A percentile compares a stretch with the other conserved stretches of the same genome.
Conservation (phyloP, 2,888 invertebrate species). For the Cyaniris semiargus region DNA sequence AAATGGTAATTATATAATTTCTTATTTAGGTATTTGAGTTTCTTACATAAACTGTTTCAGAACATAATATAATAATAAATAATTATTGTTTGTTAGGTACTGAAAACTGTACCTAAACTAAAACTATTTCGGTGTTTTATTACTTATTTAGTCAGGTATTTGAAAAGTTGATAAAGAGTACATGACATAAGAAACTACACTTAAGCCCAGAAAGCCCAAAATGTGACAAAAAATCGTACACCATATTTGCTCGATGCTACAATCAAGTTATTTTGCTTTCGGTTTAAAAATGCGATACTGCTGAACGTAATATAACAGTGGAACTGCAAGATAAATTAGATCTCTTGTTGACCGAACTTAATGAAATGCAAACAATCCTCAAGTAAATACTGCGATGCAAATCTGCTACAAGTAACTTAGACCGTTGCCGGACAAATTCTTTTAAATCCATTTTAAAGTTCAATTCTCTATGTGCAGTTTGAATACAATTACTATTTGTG, state of each 20-base stretch:
- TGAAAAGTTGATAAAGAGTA: too few relatives aligned
- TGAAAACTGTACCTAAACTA: too few relatives aligned
- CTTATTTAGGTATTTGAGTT: neutral
- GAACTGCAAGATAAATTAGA: conserved; percentile 61
- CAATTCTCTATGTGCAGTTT: conserved; percentile 12
- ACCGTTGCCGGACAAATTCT: conserved; percentile 41
- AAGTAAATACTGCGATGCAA: conserved; percentile 59
- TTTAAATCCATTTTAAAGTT: conserved; percentile 37
- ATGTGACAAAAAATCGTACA: neutral
- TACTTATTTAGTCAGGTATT: too few relatives aligned
- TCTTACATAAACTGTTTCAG: too few relatives aligned
- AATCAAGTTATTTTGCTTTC: neutral
- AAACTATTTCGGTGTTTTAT: too few relatives aligned
- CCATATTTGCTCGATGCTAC: neutral
- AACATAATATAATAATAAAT: too few relatives aligned
- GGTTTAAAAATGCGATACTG: conserved; percentile 40
- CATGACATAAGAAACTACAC: too few relatives aligned
- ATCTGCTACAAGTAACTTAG: conserved; percentile 50
- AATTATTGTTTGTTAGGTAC: too few relatives aligned
- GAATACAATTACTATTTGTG: conserved; percentile 22
- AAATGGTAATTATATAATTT: neutral
- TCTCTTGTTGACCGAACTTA: conserved; percentile 66
- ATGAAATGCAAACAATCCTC: conserved; percentile 69
- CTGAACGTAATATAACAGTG: conserved; percentile 49
- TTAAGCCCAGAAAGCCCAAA: neutral